A percentile compares a stretch with the other conserved stretches of the same genome.
These are phyloP conservation scores for Oxygymnocypris stewartii DNA, from an alignment of 2,113 vertebrate species.

Conservation along the genomic window DNA sequence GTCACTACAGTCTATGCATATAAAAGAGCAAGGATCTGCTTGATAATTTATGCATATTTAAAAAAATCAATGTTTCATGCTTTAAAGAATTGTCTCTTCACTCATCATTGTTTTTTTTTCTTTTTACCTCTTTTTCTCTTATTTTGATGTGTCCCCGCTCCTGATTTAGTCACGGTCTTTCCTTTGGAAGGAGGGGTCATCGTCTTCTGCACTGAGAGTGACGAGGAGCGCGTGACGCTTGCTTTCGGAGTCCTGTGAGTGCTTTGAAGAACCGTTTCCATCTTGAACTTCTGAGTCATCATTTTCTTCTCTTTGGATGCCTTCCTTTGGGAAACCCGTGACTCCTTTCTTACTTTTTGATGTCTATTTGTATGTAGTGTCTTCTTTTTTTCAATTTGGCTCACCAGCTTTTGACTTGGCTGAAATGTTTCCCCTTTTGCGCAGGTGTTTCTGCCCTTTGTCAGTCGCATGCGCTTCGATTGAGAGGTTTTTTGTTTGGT, in stretches of 20 bases:
- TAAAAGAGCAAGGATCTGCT: not conserved
- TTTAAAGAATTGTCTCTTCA: not conserved
- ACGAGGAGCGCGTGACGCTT: not conserved
- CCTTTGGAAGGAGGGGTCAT: constrained; percentile 12
- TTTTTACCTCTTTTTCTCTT: too few relatives aligned
- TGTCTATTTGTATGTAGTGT: constrained; percentile 18
- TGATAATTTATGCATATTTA: not conserved
- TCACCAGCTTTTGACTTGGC: constrained; percentile 44
- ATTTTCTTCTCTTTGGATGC: not conserved
- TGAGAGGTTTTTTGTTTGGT: constrained; percentile 43
- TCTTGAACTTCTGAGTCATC: not conserved
- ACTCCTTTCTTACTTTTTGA: not conserved
- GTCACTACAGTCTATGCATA: not conserved
- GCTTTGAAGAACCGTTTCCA: constrained; percentile 2
- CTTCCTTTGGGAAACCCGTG: not conserved
- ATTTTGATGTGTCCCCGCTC: not conserved
- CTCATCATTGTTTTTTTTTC: too few relatives aligned
- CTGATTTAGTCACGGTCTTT: not conserved
- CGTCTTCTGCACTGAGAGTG: constrained; percentile 34
- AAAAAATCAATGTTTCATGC: too few relatives aligned
- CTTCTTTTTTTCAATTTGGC: constrained; percentile 51
- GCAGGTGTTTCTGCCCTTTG: constrained; percentile 36
- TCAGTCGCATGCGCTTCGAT: constrained; percentile 25
- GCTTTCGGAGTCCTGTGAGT: not conserved
- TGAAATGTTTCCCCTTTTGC: constrained; percentile 56